A percentile compares a stretch with the other conserved stretches of the same genome.
phyloP scores from a whole-genome alignment of 2,797 vertebrate genomes.

The Sebastes itinus region DNA sequence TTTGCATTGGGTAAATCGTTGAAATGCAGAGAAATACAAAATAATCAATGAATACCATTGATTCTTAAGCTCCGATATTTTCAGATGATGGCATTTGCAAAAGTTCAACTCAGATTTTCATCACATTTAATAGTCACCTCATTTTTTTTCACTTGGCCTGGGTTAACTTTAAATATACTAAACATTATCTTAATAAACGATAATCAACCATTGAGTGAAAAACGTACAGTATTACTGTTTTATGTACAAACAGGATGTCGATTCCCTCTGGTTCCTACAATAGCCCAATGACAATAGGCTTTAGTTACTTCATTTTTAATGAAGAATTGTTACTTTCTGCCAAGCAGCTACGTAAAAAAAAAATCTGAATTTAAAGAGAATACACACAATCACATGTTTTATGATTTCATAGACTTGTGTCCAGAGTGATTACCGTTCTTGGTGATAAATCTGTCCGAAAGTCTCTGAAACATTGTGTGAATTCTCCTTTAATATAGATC shows the following conservation, averaged over 20 bases:
- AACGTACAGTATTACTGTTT: neutral
- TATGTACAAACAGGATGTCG: neutral
- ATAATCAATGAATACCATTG: neutral
- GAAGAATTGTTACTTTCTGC: constrained; percentile 8
- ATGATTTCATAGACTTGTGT: neutral
- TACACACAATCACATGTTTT: neutral
- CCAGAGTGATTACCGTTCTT: neutral
- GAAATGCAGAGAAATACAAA: constrained; percentile 44
- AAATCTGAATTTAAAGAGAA: constrained; percentile 2
- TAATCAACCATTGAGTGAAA: neutral
- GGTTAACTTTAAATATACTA: neutral
- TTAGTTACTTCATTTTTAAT: neutral
- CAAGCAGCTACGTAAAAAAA: neutral
- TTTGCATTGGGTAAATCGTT: constrained; percentile 30
- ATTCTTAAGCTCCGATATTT: constrained; percentile 17
- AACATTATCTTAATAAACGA: neutral
- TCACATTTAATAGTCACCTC: neutral
- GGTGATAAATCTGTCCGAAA: constrained; percentile 1
- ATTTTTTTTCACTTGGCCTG: constrained; percentile 14
- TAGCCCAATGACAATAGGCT: too few species aligned
- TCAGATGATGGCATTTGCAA: constrained; percentile 55
- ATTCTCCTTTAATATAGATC: constrained; percentile 21
- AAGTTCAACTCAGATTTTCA: constrained; percentile 5
- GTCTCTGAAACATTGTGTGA: neutral
- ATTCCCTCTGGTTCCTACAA: neutral